Conservation (phyloP, 2,797 vertebrate genomes). For the Diplodus puntazzo region DNA sequence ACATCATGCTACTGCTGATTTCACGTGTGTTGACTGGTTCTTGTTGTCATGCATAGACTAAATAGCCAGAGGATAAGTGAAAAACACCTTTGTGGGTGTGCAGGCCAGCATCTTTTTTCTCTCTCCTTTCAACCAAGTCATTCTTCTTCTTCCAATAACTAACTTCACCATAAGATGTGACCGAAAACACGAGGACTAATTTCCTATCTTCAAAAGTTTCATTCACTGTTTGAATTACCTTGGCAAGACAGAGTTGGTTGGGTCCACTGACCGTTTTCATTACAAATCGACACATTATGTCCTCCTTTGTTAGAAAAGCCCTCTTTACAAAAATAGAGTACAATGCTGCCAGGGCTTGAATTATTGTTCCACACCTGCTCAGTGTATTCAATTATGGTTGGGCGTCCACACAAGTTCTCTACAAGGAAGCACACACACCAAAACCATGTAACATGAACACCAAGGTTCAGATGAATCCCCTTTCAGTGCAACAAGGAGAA, state of each 20-base stretch:
- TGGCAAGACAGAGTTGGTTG: conserved; percentile 82
- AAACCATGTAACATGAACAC: not conserved
- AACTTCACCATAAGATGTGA: not conserved
- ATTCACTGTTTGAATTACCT: conserved; percentile 78
- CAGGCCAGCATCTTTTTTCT: too few relatives aligned
- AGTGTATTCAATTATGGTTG: conserved; percentile 82
- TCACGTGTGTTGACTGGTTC: not conserved
- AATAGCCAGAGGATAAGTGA: not conserved
- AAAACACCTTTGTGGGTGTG: not conserved
- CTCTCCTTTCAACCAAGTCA: too few relatives aligned
- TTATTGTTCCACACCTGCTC: conserved; percentile 83
- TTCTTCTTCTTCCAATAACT: too few relatives aligned
- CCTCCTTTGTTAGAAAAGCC: conserved; percentile 83
- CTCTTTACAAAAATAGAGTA: conserved; percentile 85
- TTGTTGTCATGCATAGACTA: not conserved
- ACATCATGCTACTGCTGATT: not conserved
- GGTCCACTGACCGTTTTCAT: conserved; percentile 85
- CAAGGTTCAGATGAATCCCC: not conserved
- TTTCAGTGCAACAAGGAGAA: not conserved
- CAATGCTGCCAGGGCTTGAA: conserved; percentile 80
- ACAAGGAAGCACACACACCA: conserved; percentile 63
- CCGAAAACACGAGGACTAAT: not conserved
- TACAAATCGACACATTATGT: conserved; percentile 83
- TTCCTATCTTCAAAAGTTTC: not conserved
- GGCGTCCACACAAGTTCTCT: conserved; percentile 88